These are phyloP conservation scores for Hydractinia echinata DNA, from an alignment of 30 jellyfish, hydroid and myxozoan species.

Conservation along the genomic window DNA sequence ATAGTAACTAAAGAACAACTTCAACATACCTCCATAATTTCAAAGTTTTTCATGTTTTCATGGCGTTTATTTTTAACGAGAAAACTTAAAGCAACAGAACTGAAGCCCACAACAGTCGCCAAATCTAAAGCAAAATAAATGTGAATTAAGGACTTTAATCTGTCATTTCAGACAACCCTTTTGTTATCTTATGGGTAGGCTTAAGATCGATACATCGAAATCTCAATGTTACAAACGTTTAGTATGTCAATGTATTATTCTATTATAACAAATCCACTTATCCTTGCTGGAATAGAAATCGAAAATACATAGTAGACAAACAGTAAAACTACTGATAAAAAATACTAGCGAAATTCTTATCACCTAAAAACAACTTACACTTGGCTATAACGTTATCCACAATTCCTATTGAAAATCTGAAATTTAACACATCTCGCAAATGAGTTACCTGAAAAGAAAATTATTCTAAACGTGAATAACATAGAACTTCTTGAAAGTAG, in stretches of 20 bases:
- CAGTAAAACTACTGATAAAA: too few relatives aligned
- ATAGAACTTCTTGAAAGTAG: too few relatives aligned
- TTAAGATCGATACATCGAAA: too few relatives aligned
- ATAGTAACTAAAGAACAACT: neutral
- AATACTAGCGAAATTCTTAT: neutral
- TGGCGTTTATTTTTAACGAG: constrained; percentile 64
- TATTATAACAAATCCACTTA: too few relatives aligned
- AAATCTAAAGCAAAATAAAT: constrained; percentile 41
- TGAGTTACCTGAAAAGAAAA: constrained; percentile 57
- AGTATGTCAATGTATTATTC: too few relatives aligned
- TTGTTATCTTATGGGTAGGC: neutral
- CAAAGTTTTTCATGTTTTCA: constrained; percentile 65
- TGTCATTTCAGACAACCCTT: neutral
- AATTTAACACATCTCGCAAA: constrained; percentile 70
- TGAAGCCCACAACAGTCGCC: constrained; percentile 92
- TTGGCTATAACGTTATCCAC: constrained; percentile 91
- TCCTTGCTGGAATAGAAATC: too few relatives aligned
- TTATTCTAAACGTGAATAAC: neutral
- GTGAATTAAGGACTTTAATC: neutral
- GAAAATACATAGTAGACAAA: too few relatives aligned
- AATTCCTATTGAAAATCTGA: constrained; percentile 80
- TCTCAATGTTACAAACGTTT: too few relatives aligned
- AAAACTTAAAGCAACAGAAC: constrained; percentile 76
- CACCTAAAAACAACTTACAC: constrained; percentile 46
- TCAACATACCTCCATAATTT: constrained; percentile 82